phyloP scores from a whole-genome alignment of 1,140 invertebrate genomes.

The Magallana angulata region DNA sequence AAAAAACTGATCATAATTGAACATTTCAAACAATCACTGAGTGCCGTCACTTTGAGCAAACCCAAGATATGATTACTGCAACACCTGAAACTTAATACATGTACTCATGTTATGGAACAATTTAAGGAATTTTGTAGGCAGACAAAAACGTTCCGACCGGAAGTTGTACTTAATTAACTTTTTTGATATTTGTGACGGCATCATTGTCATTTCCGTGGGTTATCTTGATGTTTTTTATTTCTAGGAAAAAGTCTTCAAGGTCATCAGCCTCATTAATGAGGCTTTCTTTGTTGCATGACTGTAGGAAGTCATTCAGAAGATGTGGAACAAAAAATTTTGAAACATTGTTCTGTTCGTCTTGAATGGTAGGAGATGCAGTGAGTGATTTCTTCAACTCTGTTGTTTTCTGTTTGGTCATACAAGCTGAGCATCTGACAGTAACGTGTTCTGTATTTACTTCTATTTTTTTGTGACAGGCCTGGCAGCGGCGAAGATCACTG shows the following conservation, averaged over 20 bases:
- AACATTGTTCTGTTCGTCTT: not conserved
- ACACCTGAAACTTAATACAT: not conserved
- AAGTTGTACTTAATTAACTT: not conserved
- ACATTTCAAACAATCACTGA: too few relatives aligned
- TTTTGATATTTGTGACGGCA: not conserved
- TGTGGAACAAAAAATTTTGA: slow-evolving; percentile 5
- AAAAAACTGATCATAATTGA: too few relatives aligned
- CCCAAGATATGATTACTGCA: too few relatives aligned
- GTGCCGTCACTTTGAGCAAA: too few relatives aligned
- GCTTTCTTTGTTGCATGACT: not conserved
- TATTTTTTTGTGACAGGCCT: not conserved
- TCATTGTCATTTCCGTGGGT: not conserved
- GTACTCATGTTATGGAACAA: not conserved
- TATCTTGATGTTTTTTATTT: not conserved
- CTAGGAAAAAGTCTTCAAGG: not conserved
- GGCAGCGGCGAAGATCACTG: not conserved
- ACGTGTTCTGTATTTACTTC: not conserved
- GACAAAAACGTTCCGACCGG: not conserved
- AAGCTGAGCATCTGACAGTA: slow-evolving; percentile 2
- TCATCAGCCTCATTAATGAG: not conserved
- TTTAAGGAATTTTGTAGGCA: not conserved
- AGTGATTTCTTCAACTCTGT: not conserved
- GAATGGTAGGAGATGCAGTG: not conserved
- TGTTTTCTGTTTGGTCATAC: not conserved
- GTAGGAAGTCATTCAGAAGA: not conserved